These are phyloP conservation scores for Lapara coniferarum DNA, from an alignment of 2,888 invertebrate species.

Conservation along the genomic window DNA sequence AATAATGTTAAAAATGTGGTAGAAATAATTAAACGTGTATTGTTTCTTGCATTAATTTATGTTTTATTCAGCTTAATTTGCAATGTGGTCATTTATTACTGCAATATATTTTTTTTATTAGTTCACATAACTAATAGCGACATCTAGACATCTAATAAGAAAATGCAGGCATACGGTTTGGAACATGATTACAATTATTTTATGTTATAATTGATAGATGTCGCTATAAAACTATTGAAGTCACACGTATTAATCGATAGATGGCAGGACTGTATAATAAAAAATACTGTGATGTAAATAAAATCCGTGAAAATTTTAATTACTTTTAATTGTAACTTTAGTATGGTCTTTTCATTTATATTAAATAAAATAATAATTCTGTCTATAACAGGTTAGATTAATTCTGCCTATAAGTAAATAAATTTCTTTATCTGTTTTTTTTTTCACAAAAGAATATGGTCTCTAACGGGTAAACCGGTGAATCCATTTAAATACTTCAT, in stretches of 20 bases:
- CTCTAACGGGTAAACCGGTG: conserved; percentile 5
- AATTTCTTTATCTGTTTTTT: too few species aligned
- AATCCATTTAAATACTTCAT: neutral
- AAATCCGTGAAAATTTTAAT: too few species aligned
- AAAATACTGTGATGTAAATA: neutral
- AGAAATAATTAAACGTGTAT: neutral
- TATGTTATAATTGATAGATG: neutral
- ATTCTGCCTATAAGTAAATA: too few species aligned
- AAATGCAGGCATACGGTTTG: too few species aligned
- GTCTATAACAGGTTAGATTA: too few species aligned
- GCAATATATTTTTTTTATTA: neutral
- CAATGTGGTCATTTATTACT: neutral
- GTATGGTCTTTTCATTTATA: too few species aligned
- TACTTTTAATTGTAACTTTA: too few species aligned
- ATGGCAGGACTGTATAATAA: neutral
- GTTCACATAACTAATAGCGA: neutral
- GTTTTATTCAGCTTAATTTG: neutral
- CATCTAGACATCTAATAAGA: neutral
- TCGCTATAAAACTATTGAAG: neutral
- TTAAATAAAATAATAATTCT: too few species aligned
- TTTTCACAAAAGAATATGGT: too few species aligned
- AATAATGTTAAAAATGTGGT: neutral
- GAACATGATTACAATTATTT: neutral
- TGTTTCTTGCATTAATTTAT: neutral
- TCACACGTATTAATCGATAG: neutral